A percentile compares a stretch with the other conserved stretches of the same genome.
Conservation (phyloP, 2,888 invertebrate genomes). For the Synergus laeviventris region DNA sequence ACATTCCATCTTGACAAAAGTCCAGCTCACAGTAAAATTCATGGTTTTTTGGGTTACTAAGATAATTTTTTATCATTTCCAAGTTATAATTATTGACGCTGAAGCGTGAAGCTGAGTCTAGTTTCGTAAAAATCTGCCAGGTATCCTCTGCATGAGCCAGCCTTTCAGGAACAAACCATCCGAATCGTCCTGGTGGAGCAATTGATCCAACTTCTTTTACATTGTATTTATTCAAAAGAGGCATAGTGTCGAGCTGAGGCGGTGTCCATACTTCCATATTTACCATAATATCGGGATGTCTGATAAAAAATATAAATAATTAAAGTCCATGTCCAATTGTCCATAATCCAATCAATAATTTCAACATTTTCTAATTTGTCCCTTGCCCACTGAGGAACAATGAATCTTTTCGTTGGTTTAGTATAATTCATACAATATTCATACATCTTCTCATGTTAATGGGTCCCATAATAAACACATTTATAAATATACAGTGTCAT, state of each 20-base stretch:
- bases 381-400: no score
- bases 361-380: neutral
- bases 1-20: conserved; percentile 79
- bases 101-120: conserved; percentile 77
- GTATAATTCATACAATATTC: no score
- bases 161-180: conserved; percentile 81
- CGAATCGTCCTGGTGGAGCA: conserved; percentile 79
- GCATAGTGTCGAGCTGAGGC: conserved; percentile 79
- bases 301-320: conserved; percentile 57
- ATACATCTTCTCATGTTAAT: no score
- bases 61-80: conserved; percentile 65
- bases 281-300: conserved; percentile 78
- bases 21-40: conserved; percentile 76
- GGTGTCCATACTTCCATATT: conserved; percentile 86
- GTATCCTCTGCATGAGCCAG: conserved; percentile 75
- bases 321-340: neutral
- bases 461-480: no score
- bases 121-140: conserved; percentile 79
- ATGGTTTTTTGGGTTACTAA: conserved; percentile 63
- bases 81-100: conserved; percentile 73
- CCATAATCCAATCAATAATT: neutral
- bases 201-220: conserved; percentile 78
- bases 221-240: conserved; percentile 71
- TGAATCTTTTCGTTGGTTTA: no score
- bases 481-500: no score